Evolutionary conservation across 1,140 invertebrate species (phyloP), one percentile per base, ranked within the genome.

Genomic region (Trichonephila inaurata): DNA sequence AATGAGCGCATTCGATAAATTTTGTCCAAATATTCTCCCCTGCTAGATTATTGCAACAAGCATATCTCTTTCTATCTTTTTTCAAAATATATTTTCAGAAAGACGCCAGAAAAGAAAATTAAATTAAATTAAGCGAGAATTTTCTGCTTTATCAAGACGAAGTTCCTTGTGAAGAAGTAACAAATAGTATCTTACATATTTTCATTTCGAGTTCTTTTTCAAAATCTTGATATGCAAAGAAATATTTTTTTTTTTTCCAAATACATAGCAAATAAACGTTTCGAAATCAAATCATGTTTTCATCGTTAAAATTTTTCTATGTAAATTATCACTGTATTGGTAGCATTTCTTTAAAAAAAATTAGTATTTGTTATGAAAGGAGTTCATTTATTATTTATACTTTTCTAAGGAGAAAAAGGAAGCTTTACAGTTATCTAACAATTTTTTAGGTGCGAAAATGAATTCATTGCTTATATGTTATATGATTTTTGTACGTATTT

Each of bases 21-120:
- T 66, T 66, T n/a, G 64, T 66, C 64, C 21, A 66, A 66, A 66
- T 66, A 66, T 66, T 66, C 64, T 66, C 64, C n/a, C 64, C 64
- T 5, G 21, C 19, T n/a, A n/a, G 18, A 66, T n/a, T 66, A 66
- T 66, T 66, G 21, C 64, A 24, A 66, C 24, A 66, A n/a, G 64
- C 10, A 66, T n/a, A 66, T 66, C 24, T 66, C n/a, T 19, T 19
- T 18, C 64, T 18, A 24, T 66, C 24, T 66, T 66, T 66, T 66
- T 66, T 10, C n/a, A n/a, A 40, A 40, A 40, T 4, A 40, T 40
- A 1, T 40, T 40, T 40, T 40, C 33, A 3, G 33, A 40, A 40
- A 40, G 2, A 40, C 33, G 33, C 33, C 33, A 40, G 33, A 40
- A 66, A 66, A 66, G 64, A 66, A 66, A 66, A 66, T n/a, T 19